These are phyloP conservation scores for Gasterosteus nipponicus DNA, from an alignment of 2,113 vertebrate species.

Conservation along the genomic window DNA sequence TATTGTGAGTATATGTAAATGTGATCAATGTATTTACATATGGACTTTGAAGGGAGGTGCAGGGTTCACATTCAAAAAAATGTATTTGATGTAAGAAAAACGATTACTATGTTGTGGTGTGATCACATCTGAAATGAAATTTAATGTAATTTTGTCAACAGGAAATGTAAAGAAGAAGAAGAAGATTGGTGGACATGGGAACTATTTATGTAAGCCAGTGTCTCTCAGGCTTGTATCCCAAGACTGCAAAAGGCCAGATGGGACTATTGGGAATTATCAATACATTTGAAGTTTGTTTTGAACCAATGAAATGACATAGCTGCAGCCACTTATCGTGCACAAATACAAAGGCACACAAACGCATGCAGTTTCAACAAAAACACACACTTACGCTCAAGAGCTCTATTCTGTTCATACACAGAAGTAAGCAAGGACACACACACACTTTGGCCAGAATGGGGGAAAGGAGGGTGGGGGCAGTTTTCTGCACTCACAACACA, in stretches of 20 bases:
- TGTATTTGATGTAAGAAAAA: no score
- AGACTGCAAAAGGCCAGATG: not conserved
- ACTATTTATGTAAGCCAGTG: not conserved
- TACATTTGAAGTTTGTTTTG: constrained; percentile 18
- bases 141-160: no score
- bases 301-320: constrained; percentile 14
- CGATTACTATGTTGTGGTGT: no score
- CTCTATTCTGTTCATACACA: constrained; percentile 18
- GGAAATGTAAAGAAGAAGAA: no score
- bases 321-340: constrained; percentile 3
- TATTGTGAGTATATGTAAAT: no score
- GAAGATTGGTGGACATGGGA: not conserved
- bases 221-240: not conserved
- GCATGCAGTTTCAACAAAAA: constrained; percentile 26
- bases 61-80: no score
- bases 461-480: constrained; percentile 33
- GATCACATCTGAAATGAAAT: no score
- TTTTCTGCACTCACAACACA: constrained; percentile 64
- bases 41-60: no score
- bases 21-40: no score
- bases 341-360: constrained; percentile 1
- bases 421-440: constrained; percentile 9
- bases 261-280: constrained; percentile 17
- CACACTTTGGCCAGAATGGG: constrained; percentile 15
- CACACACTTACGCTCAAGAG: constrained; percentile 34